Evolutionary conservation across 2,888 invertebrate genomes (phyloP), one percentile per base, ranked within the genome.

Genomic region (Drosophila meridionalis): DNA sequence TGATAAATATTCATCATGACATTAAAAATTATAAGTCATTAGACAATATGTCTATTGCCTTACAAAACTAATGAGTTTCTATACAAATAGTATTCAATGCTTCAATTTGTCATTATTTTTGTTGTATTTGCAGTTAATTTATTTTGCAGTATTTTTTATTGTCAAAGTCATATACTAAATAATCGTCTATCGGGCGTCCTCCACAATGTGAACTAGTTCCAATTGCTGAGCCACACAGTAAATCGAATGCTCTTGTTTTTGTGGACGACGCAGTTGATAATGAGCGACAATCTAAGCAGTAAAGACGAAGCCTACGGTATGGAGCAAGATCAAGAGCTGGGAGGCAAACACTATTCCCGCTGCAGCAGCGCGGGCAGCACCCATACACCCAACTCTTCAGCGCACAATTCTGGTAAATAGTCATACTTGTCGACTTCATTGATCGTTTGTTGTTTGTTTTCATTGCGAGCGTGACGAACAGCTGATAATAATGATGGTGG

Each of bases 321-420:
- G 78, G 95, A 95, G 78, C 95, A 95, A 36, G 94, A 95, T 52
- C 87, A 89, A 53, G 90, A 90, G 3, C 38, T 78, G 30, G 93
- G 93, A 40, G 92, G 90, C 60, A 94, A 93, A 73, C 94, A 95
- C 88, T 96, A 96, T 92, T 95, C 96, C 36, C 94, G 96, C 55
- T 96, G 96, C 92, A 96, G 96, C 86, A 96, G 96, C 91, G 96
- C 96, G 77, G 96, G 96, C 60, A 97, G 97, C 57, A 95, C 96
- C 63, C 96, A 96, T 90, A 96, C 96, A 11, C 95, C 96, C 52
- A 96, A 96, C 40, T 96, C 96, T 28, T 96, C 97, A 2, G 96
- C 96, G 77, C 96, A 96, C 89, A 97, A 97, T 92, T 95, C 97
- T 91, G 97, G 96, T 95, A 78, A 57, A 59, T 74, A 45, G 42